Evolutionary conservation across 92 coral and sea anemone species (phyloP), one percentile per base, ranked within the genome.

Genomic region (Phenganax stokvisi): DNA sequence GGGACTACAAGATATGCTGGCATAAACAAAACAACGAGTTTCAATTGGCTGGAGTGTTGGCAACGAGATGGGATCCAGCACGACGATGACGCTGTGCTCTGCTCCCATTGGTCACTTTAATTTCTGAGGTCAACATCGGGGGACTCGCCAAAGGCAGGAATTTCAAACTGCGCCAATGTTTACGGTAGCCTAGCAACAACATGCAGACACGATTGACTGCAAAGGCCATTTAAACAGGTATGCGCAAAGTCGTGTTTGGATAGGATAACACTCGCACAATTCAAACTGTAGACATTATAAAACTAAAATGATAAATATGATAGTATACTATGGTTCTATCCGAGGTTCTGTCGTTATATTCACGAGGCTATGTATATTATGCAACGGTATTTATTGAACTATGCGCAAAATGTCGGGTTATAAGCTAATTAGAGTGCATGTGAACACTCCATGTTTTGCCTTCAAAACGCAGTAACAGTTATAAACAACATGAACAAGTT

Each of bases 1-100:
- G 55, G 65, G 15, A 54, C 74, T 73, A 63, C 47, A 16, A 13
- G 12, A 8, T 12, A n/a, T 62, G 62, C 31, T 62, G 53, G 83
- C 62, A 79, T 79, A 79, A 79, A 79, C 83, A 79, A 54, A 79
- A 79, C 73, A 6, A 9, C 71, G 56, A 44, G 9, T 15, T 29
- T 51, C 63, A 74, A 64, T 79, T 79, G 83, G 83, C 69, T 15
- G 44, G 3, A 7, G 72, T 68, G 83, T 79, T 79, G 83, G 72
- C 83, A 79, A 79, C 83, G 83, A 68, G 68, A 79, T 58, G 28
- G n/a, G 31, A 20, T 51, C 74, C 30, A 56, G 60, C 83, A 73
- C 29, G 61, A 27, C 62, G 57, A 44, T 17, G 8, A 54, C 51
- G 11, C 47, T 7, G 51, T 63, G 7, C 73, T 63, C 60, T 54